phyloP scores from a whole-genome alignment of 2,888 invertebrate genomes.

The Sympetrum striolatum region DNA sequence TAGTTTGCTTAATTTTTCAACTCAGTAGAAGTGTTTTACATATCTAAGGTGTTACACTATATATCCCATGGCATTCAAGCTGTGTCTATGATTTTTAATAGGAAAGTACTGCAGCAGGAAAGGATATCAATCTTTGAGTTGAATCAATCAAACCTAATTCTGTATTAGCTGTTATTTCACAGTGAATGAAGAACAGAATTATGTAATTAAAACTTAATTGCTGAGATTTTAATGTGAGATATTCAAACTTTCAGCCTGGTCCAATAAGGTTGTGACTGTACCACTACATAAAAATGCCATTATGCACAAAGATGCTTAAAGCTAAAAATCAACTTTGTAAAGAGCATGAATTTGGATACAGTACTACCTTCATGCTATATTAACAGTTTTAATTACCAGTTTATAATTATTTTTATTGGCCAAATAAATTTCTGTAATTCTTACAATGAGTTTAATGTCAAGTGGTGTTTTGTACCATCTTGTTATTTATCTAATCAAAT shows the following conservation, averaged over 20 bases:
- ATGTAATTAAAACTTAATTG: background rate
- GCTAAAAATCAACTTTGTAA: slow-evolving; percentile 1
- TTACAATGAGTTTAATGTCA: background rate
- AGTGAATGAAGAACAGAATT: background rate
- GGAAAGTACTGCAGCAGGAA: background rate
- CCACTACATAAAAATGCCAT: background rate
- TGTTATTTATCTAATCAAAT: background rate
- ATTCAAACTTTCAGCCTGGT: background rate
- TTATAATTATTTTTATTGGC: slow-evolving; percentile 22
- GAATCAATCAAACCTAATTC: background rate
- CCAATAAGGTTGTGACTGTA: too few relatives aligned
- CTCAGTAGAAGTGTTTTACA: slow-evolving; percentile 7
- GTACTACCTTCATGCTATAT: background rate
- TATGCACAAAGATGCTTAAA: slow-evolving; percentile 10
- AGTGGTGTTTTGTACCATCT: background rate
- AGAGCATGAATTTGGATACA: background rate
- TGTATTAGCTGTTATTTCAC: background rate
- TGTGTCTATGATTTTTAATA: background rate
- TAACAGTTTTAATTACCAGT: background rate
- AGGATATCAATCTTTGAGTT: background rate
- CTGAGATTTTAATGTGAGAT: background rate
- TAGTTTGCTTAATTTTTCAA: slow-evolving; percentile 20
- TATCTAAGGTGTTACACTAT: background rate
- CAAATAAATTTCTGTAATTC: slow-evolving; percentile 11
- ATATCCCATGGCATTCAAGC: background rate